Base-by-base conservation (phyloP, 1,140 invertebrate genomes). In the Apis florea region DNA sequence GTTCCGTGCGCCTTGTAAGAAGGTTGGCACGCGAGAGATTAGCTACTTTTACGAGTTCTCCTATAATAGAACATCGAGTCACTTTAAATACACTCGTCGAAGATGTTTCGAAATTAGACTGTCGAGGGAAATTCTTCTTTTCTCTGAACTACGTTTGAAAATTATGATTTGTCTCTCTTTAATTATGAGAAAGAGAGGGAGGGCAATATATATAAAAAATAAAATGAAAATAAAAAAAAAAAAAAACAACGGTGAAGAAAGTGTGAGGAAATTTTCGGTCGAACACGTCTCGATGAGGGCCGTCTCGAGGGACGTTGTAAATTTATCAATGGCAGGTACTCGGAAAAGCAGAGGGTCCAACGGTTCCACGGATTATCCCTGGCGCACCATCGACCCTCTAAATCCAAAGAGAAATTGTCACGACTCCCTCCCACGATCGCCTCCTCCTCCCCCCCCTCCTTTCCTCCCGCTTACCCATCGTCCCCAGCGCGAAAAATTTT, bases 361-460 rank as follows among this genome's bases (percentile, higher is more conserved):
- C 31, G 54, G 56, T 21, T n/a, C 51, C 58, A 54, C 21, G 68
- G 83, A 70, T 81, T 84, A 85, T 71, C 58, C 59, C 15, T n/a
- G 56, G 6, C 59, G n/a, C 67, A n/a, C 5, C 58, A 9, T 40
- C 80, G 31, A 26, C 21, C 56, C 56, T 47, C 15, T 51, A 26
- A 58, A 79, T 53, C 77, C 77, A 12, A 64, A 76, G 63, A 51
- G 73, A 77, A 84, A 64, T 85, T 61, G 67, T 82, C 75, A 73
- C 13, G 31, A 13, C 17, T 26, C 19, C 53, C 66, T n/a, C n/a
- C n/a, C n/a, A n/a, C 67, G 63, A 84, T 71, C 47, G 51, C 56
- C 54, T 5, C 31, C 31, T 5, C 0, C 5, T 5, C 2, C 54
- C 31, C 31, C 31, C 31, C 0, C 5, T 5, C 2, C 4, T n/a